Conservation (phyloP, 1,140 invertebrate genomes). For the Drosophila littoralis region DNA sequence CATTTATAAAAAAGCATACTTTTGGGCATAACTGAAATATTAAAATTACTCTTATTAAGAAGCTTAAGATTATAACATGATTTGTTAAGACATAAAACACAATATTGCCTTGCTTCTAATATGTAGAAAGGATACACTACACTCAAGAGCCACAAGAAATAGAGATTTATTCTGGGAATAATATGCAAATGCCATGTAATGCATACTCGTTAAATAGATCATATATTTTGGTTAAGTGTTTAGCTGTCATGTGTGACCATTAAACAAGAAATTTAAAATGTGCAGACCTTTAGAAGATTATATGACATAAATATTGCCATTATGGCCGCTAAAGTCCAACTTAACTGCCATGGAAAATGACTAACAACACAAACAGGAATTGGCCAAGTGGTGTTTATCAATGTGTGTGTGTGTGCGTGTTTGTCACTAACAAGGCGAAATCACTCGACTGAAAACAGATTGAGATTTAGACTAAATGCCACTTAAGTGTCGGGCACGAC, state of each 20-base stretch:
- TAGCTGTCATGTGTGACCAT: slow-evolving; percentile 2
- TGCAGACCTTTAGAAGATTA: slow-evolving; percentile 24
- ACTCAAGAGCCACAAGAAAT: background rate
- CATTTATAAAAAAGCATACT: background rate
- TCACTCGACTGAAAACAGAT: slow-evolving; percentile 71
- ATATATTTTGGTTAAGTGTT: slow-evolving; percentile 31
- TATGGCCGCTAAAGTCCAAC: slow-evolving; percentile 25
- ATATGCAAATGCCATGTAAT: slow-evolving; percentile 1
- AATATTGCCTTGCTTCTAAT: background rate
- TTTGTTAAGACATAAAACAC: background rate
- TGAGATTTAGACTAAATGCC: slow-evolving; percentile 70
- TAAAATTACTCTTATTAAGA: background rate
- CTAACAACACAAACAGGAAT: slow-evolving; percentile 11
- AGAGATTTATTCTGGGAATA: slow-evolving; percentile 23
- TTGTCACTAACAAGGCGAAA: slow-evolving; percentile 52
- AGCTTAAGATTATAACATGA: background rate
- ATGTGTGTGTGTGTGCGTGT: slow-evolving; percentile 8
- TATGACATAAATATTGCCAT: slow-evolving; percentile 38
- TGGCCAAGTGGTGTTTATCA: slow-evolving; percentile 9
- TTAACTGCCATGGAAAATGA: slow-evolving; percentile 14
- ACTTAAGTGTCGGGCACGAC: slow-evolving; percentile 60
- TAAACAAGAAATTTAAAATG: slow-evolving; percentile 34
- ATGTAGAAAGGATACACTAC: background rate
- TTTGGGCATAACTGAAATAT: background rate
- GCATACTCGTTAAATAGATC: slow-evolving; percentile 8